These are phyloP conservation scores for Koerneria pararmatus DNA, from an alignment of 2,888 invertebrate species.

Conservation along the genomic window DNA sequence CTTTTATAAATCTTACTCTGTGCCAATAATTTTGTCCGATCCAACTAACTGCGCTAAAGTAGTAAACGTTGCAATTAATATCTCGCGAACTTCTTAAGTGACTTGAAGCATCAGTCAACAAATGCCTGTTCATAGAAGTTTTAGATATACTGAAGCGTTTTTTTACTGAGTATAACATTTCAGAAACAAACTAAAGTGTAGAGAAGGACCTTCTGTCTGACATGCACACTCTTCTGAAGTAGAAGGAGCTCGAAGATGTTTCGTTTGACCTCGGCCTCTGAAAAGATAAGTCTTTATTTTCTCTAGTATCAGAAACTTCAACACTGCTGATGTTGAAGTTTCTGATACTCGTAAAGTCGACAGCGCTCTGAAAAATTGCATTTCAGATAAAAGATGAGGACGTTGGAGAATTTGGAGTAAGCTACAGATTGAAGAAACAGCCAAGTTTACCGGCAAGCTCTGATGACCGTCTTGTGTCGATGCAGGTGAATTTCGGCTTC, in stretches of 20 bases:
- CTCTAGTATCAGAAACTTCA: too few species aligned
- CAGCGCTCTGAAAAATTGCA: too few species aligned
- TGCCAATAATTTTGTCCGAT: too few species aligned
- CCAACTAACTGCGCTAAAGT: too few species aligned
- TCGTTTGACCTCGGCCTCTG: slow-evolving; percentile 44
- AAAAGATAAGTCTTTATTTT: slow-evolving; percentile 18
- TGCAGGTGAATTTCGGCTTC: slow-evolving; percentile 82
- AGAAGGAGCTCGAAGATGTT: slow-evolving; percentile 37
- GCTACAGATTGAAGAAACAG: too few species aligned
- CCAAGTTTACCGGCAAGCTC: slow-evolving; percentile 64
- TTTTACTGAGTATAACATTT: not conserved
- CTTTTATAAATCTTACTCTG: too few species aligned
- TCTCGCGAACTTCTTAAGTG: not conserved
- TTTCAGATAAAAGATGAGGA: too few species aligned
- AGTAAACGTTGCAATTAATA: too few species aligned
- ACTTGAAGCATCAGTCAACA: not conserved
- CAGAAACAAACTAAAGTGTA: not conserved
- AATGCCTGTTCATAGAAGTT: not conserved
- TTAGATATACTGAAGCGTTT: not conserved
- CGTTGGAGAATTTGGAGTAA: too few species aligned
- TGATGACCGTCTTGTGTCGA: slow-evolving; percentile 75
- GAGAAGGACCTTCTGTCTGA: not conserved
- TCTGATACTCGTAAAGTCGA: too few species aligned
- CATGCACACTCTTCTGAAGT: not conserved
- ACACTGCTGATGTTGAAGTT: too few species aligned